Percentiles rank a stretch among this genome's conserved stretches.
Conservation (phyloP, 2,113 vertebrate genomes). For the Eublepharis macularius region DNA sequence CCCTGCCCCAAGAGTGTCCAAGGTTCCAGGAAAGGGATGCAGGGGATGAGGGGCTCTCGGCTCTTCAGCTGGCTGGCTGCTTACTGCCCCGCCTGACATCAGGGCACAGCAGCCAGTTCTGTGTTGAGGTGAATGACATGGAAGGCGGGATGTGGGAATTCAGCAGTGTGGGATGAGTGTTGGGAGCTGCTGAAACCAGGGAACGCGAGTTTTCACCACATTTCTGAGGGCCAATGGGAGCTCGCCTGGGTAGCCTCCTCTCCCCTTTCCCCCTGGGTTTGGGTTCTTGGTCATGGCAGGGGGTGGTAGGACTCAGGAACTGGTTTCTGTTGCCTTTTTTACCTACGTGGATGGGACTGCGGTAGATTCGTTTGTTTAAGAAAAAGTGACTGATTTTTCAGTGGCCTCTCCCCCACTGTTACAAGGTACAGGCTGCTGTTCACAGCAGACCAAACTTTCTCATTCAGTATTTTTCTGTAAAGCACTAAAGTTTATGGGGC, state of each 20-base stretch:
- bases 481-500: constrained; percentile 66
- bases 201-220: no score
- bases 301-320: accelerated
- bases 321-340: background rate
- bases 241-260: background rate
- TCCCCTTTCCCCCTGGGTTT: background rate
- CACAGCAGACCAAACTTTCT: constrained; percentile 39
- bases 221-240: background rate
- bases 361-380: background rate
- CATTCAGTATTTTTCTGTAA: constrained; percentile 45
- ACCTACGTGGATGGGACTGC: background rate
- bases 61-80: no score
- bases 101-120: no score
- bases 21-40: no score
- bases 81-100: no score
- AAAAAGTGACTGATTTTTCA: background rate
- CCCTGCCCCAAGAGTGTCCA: no score
- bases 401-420: background rate
- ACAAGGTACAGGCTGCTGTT: accelerated
- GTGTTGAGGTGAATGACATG: no score
- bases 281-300: background rate
- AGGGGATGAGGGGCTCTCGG: no score
- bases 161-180: no score
- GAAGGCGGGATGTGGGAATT: no score
- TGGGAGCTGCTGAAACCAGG: no score